A percentile compares a stretch with the other conserved stretches of the same genome.
phyloP scores from a whole-genome alignment of 2,797 vertebrate genomes.

The Chromis chromis region DNA sequence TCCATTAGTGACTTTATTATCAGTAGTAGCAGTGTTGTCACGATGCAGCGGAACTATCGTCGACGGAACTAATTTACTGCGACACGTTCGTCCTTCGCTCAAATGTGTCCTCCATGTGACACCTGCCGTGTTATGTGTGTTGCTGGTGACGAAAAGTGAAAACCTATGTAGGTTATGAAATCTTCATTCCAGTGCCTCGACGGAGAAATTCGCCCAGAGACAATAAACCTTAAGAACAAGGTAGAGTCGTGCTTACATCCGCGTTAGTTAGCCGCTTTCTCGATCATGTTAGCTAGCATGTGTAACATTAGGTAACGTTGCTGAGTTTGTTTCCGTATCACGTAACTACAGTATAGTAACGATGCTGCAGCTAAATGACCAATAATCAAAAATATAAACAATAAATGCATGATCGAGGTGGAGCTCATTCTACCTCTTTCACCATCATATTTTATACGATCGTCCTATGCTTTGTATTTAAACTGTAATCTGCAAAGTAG shows the following conservation, averaged over 20 bases:
- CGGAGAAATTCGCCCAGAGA: background rate
- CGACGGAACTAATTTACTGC: conserved; percentile 40
- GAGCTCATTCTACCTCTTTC: no score
- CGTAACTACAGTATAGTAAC: no score
- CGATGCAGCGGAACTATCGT: conserved; percentile 25
- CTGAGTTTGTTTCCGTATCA: background rate
- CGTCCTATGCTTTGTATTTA: no score
- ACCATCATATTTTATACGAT: no score
- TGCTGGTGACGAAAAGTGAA: conserved; percentile 3
- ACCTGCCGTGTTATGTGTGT: background rate
- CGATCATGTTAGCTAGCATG: background rate
- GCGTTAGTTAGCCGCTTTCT: background rate
- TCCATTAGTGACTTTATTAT: background rate
- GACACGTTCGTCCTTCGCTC: conserved; percentile 38
- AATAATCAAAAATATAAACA: no score
- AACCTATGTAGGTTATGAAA: background rate
- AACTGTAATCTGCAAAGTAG: no score
- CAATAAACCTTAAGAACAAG: background rate
- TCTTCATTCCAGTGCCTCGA: background rate
- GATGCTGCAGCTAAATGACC: background rate
- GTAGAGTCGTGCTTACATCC: rapidly evolving
- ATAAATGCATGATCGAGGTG: no score
- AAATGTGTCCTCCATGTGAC: conserved; percentile 48
- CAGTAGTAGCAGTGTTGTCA: background rate
- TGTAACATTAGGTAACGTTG: background rate